Base-by-base conservation (phyloP, 1,140 invertebrate species). In the Bilobella aurantiaca region DNA sequence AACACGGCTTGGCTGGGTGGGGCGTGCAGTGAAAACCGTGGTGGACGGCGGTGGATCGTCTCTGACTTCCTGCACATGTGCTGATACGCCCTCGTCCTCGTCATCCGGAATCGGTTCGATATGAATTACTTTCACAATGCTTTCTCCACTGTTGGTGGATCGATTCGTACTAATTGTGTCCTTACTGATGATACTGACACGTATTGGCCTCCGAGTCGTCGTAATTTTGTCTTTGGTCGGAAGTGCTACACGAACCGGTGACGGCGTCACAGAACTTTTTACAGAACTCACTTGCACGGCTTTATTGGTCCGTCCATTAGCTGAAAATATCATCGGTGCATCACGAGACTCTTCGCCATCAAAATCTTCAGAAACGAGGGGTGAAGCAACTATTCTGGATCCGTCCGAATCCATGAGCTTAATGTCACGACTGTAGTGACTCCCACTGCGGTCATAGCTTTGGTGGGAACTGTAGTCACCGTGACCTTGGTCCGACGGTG, bases 141-240 rank as follows among this genome's bases (percentile, higher is more conserved):
- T 47, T 12, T 64, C 58, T 29, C 16, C 31, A 16, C 5, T 37
- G 8, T 29, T 23, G 5, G 8, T 16, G 28, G 3, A 21, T 62
- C 25, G 8, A 46, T 47, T 63, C 18, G 34, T 8, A 12, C 34
- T 47, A 25, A 67, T 63, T 16, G 32, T 46, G 37, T 73, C 71
- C 42, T 70, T 73, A n/a, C 59, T 62, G 37, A 73, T 73, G 12
- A 73, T 66, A n/a, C 62, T 65, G 0, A 73, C 71, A 0, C 71
- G 68, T 46, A 73, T 68, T 3, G 69, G 69, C 31, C 63, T 63
- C 2, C 27, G 23, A 2, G 34, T 23, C 21, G 59, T 62, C 12
- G 53, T 30, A 23, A 68, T 58, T 21, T 62, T 57, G 21, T 68
- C 66, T 29, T 68, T 68, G 21, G 66, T 64, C 18, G 66, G 66